Evolutionary conservation across 2,113 vertebrate genomes (phyloP), one percentile per base, ranked within the genome.

Genomic region (Myotis lucifugus): DNA sequence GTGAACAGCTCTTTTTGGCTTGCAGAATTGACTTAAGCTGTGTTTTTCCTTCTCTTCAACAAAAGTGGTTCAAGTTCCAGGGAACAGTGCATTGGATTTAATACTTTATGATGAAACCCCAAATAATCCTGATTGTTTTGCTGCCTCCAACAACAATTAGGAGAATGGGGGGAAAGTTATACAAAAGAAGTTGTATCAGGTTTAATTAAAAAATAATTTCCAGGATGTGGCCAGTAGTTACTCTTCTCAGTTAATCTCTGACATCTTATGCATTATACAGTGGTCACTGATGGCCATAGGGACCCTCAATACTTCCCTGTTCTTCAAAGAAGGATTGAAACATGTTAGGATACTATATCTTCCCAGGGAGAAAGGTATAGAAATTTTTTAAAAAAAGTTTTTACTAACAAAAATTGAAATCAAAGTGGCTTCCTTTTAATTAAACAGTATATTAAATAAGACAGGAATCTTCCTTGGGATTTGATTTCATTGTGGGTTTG

Each of bases 341-440:
- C 15, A 9, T 72, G 50, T 83, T 25, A 64, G 32, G 64, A 6
- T 40, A 48, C 37, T 42, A 0, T 64, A 15, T 54, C 14, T 48
- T 37, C 86, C 17, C 21, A 76, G 42, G 25, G 27, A 92, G 86
- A 88, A 92, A 74, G 27, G 13, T 37, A 46, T 64, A 91, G 32
- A 72, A 12, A 77, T 29, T 83, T n/a, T n/a, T n/a, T n/a, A 70
- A 87, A 91, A 93, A 70, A 66, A 79, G 19, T 76, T 85, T 82
- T 85, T 50, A 67, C 8, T 76, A 76, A 70, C 67, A 93, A 86
- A 88, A 78, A 56, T 94, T 94, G 72, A 95, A 89, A 84, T 94
- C 56, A 78, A 67, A 83, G 29, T 88, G 42, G 23, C 46, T 90
- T 91, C 59, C 32, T 86, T 91, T 93, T 34, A 88, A 21, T 88